Percentiles rank a stretch among this genome's conserved stretches.
Conservation (phyloP, 2,888 invertebrate genomes). For the Trachelus troglodyta region DNA sequence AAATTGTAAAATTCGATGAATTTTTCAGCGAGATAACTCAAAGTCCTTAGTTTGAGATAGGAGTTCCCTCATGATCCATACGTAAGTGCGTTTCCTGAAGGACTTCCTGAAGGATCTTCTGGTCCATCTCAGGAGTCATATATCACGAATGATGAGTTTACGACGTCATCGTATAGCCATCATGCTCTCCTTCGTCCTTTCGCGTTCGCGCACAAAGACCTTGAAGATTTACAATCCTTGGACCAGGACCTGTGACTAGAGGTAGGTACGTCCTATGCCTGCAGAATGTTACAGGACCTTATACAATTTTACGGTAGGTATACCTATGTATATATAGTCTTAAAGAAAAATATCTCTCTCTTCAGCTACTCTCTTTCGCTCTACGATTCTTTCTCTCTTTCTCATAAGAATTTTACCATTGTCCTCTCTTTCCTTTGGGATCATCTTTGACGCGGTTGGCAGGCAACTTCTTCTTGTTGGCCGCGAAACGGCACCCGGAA, state of each 20-base stretch:
- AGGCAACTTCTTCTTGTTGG: neutral
- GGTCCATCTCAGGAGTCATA: constrained; percentile 26
- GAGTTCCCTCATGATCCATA: neutral
- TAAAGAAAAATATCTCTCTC: neutral
- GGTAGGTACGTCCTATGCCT: neutral
- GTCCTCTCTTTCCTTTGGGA: neutral
- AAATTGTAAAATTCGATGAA: too few species aligned
- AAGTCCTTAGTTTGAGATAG: neutral
- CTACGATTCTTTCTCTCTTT: neutral
- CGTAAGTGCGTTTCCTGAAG: neutral
- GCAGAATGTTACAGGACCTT: neutral
- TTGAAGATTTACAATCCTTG: constrained; percentile 44
- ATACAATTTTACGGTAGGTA: neutral
- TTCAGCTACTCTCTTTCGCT: neutral
- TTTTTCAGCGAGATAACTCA: neutral
- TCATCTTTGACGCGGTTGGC: neutral
- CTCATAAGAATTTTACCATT: neutral
- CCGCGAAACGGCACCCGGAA: constrained; percentile 10
- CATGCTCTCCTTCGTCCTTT: constrained; percentile 50
- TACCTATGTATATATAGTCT: neutral
- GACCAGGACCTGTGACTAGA: neutral
- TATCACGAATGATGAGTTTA: constrained; percentile 56
- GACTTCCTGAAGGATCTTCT: neutral
- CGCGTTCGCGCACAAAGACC: constrained; percentile 28
- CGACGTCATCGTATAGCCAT: constrained; percentile 48